Conservation (phyloP, 1,140 invertebrate genomes). For the Physella acuta region DNA sequence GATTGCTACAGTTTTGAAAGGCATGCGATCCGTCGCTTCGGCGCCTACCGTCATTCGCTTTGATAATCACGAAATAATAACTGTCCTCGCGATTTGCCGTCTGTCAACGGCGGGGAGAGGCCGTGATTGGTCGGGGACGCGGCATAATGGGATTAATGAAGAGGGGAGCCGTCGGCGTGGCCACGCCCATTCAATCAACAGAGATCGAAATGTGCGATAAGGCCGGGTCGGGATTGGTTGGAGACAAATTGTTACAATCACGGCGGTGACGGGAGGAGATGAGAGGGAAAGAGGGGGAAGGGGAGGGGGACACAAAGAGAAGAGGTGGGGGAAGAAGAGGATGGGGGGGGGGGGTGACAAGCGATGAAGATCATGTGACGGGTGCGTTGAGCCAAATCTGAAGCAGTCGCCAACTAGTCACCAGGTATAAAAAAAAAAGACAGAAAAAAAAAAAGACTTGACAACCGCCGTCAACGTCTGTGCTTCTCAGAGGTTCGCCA, state of each 20-base stretch:
- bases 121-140: conserved; percentile 28
- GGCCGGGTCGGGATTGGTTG: conserved; percentile 20
- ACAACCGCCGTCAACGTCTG: too few species aligned
- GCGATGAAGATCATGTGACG: conserved; percentile 21
- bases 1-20: neutral
- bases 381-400: conserved; percentile 17
- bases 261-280: conserved; percentile 3
- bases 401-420: conserved; percentile 21
- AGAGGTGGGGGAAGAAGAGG: conserved; percentile 13
- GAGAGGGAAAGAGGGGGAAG: conserved; percentile 15
- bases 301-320: conserved; percentile 8
- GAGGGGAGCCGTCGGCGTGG: conserved; percentile 16
- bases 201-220: conserved; percentile 22
- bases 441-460: conserved; percentile 6
- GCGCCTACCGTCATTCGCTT: conserved; percentile 26
- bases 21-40: conserved; percentile 7
- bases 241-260: conserved; percentile 25
- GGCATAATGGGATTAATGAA: conserved; percentile 29
- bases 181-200: conserved; percentile 26
- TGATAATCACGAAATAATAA: conserved; percentile 30
- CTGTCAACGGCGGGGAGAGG: conserved; percentile 9
- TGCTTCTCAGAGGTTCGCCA: too few species aligned
- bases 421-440: neutral
- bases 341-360: neutral
- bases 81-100: conserved; percentile 20